These are phyloP conservation scores for Lysandra bellargus DNA, from an alignment of 2,888 invertebrate species.

Conservation along the genomic window DNA sequence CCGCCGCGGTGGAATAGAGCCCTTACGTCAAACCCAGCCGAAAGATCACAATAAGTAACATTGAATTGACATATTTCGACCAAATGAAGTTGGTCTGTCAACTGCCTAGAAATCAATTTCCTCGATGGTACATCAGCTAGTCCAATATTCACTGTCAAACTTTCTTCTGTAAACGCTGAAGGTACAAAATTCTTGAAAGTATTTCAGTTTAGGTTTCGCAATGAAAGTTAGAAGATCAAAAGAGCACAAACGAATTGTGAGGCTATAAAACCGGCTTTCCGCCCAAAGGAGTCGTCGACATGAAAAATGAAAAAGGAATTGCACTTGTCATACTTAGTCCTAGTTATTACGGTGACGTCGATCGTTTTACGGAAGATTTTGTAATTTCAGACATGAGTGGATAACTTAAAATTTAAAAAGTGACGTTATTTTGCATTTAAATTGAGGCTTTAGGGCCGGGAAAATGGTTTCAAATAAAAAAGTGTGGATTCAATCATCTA, in stretches of 20 bases:
- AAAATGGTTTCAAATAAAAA: too few relatives aligned
- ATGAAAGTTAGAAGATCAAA: slow-evolving; percentile 75
- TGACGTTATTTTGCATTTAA: too few relatives aligned
- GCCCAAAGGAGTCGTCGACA: slow-evolving; percentile 64
- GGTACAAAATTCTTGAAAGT: slow-evolving; percentile 40
- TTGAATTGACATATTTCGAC: too few relatives aligned
- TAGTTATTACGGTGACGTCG: not conserved
- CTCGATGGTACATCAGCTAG: not conserved
- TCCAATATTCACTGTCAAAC: not conserved
- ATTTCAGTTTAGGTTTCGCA: slow-evolving; percentile 74
- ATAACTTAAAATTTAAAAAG: too few relatives aligned
- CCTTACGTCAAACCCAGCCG: too few relatives aligned
- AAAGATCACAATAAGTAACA: too few relatives aligned
- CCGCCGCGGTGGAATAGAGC: too few relatives aligned
- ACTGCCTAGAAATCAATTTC: too few relatives aligned
- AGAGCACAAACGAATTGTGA: slow-evolving; percentile 77
- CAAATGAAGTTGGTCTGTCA: too few relatives aligned
- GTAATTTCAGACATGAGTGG: not conserved
- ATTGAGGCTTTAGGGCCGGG: too few relatives aligned
- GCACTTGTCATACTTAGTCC: slow-evolving; percentile 65
- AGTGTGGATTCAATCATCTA: too few relatives aligned
- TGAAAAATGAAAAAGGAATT: slow-evolving; percentile 76
- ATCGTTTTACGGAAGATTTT: not conserved
- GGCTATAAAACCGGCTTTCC: slow-evolving; percentile 75
- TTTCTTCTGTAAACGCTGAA: not conserved